A percentile compares a stretch with the other conserved stretches of the same genome.
These are phyloP conservation scores for Aleiodes sp. DNA, from an alignment of 1,140 invertebrate species.

Conservation along the genomic window DNA sequence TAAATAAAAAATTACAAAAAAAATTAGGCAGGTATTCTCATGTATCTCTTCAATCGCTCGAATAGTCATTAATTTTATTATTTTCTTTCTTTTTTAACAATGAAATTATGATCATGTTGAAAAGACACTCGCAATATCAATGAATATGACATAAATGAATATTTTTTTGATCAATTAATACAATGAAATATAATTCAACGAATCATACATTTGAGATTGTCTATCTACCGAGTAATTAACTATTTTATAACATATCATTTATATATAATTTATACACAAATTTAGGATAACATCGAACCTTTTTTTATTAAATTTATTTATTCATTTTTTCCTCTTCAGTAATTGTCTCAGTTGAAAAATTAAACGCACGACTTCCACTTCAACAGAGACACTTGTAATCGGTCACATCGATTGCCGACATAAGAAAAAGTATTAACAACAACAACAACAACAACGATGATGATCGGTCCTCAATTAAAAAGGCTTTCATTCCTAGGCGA, in stretches of 20 bases:
- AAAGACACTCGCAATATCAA: neutral
- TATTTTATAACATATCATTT: neutral
- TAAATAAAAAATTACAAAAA: neutral
- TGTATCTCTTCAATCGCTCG: neutral
- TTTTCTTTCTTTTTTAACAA: neutral
- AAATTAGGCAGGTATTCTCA: neutral
- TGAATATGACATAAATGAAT: neutral
- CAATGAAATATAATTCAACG: constrained; percentile 12
- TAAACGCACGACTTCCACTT: neutral
- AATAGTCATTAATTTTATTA: neutral
- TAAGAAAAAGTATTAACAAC: constrained; percentile 5
- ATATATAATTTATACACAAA: constrained; percentile 13
- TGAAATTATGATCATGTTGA: neutral
- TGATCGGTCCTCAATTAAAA: neutral
- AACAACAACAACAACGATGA: constrained; percentile 5
- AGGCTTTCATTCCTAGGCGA: neutral
- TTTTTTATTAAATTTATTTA: neutral
- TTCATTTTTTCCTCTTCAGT: neutral
- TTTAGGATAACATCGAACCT: constrained; percentile 3
- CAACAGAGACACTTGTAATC: neutral
- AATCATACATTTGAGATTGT: constrained; percentile 4
- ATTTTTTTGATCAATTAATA: neutral
- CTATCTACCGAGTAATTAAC: neutral
- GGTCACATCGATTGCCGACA: neutral
- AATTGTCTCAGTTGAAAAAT: neutral